Evolutionary conservation across 2,797 vertebrate genomes (phyloP), one percentile per base, ranked within the genome.

Genomic region (Hirundo rustica): DNA sequence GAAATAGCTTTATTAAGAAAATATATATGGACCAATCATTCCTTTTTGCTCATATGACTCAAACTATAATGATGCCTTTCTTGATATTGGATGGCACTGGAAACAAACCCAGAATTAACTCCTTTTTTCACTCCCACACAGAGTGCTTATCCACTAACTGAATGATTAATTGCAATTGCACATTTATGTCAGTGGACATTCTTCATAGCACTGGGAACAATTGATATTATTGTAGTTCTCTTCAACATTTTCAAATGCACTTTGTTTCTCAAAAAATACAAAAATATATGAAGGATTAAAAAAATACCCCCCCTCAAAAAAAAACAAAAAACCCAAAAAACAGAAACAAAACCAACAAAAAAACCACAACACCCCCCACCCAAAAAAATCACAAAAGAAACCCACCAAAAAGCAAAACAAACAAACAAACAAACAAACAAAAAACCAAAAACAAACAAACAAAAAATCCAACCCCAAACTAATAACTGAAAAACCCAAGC

Each of bases 101-200:
- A 88, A 81, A 80, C 32, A 72, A 88, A 68, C 48, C 4, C 7
- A 51, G 13, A 95, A 78, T 68, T 72, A 68, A 66, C 58, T 80
- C 34, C 54, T 23, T 53, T 66, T 78, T 68, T 68, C 19, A 54
- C 25, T 85, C n/a, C 40, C 29, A 32, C 57, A 53, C n/a, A 44
- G 14, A 67, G 23, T 82, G 32, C 15, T 83, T 80, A 75, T 40
- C 54, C 26, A 66, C 44, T 83, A 88, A 77, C 6, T 65, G 17
- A 93, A 62, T 77, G 38, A 91, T 58, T 84, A 91, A 79, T 90
- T 83, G 62, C 32, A 25, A 42, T 88, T 83, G 89, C 77, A 48
- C 26, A 27, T 4, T 86, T 10, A 0, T 60, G 11, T 61, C 47
- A 55, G 18, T 62, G 36, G 19, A 65, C 36, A 66, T 81, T 81